Conservation (phyloP, 2,888 invertebrate genomes). For the Lacanobia oleracea region DNA sequence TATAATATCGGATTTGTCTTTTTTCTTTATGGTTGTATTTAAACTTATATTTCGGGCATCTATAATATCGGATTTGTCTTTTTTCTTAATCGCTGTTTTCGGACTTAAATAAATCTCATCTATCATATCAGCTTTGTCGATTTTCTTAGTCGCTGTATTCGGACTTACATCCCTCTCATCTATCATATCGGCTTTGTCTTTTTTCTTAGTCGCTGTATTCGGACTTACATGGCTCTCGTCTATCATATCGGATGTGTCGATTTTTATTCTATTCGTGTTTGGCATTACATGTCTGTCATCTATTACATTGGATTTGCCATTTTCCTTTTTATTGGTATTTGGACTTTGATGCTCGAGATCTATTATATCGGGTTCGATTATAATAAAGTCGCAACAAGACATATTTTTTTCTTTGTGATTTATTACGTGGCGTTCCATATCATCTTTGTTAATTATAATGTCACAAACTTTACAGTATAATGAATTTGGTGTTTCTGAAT, state of each 20-base stretch:
- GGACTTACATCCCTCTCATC: constrained; percentile 1
- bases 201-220: constrained; percentile 50
- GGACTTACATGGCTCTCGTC: constrained; percentile 6
- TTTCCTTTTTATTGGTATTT: not conserved
- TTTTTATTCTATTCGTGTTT: not conserved
- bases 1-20: constrained; percentile 36
- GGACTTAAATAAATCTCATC: not conserved
- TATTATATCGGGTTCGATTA: constrained; percentile 61
- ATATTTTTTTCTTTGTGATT: constrained; percentile 63
- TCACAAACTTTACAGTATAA: constrained; percentile 78
- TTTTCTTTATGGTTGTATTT: not conserved
- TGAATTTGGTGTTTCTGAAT: constrained; percentile 65
- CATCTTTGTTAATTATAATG: constrained; percentile 73
- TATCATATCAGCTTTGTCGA: constrained; percentile 32
- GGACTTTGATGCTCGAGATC: constrained; percentile 4
- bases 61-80: no score
- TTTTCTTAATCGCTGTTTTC: constrained; percentile 51
- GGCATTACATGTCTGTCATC: constrained; percentile 4
- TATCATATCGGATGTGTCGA: constrained; percentile 36
- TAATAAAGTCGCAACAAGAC: constrained; percentile 64
- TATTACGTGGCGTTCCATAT: constrained; percentile 67
- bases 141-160: constrained; percentile 52
- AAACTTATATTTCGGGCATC: no score
- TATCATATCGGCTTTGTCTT: constrained; percentile 32
- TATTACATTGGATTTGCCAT: constrained; percentile 43